Evolutionary conservation across 2,888 invertebrate genomes (phyloP).

Genomic region (Drosophila parthenogenetica): DNA sequence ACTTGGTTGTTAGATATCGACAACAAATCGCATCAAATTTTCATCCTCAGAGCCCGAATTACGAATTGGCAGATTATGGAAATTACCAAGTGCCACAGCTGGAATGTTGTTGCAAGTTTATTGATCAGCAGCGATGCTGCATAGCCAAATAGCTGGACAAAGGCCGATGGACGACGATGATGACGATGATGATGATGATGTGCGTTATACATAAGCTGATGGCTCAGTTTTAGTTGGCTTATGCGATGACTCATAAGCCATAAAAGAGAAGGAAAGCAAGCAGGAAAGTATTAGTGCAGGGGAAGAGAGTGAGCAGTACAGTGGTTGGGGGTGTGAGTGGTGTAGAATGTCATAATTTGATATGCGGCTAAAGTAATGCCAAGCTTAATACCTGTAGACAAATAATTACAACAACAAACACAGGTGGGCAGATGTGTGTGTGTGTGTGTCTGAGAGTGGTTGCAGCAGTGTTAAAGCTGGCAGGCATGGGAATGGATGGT

Average conservation of each 20-base stretch:
- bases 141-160: constrained; percentile 30
- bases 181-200: constrained; percentile 16
- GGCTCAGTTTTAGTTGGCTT: constrained; percentile 21
- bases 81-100: constrained; percentile 63
- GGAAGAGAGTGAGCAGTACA: constrained; percentile 12
- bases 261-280: constrained; percentile 17
- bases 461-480: background rate
- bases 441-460: background rate
- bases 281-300: background rate
- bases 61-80: constrained; percentile 79
- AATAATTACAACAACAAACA: constrained; percentile 69
- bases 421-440: background rate
- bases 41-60: constrained; percentile 73
- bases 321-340: constrained; percentile 1
- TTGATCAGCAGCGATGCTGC: constrained; percentile 44
- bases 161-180: constrained; percentile 10
- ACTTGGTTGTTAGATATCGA: constrained; percentile 37
- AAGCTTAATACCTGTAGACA: constrained; percentile 76
- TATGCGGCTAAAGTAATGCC: constrained; percentile 65
- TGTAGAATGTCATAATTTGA: constrained; percentile 68
- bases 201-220: constrained; percentile 14
- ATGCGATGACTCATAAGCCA: constrained; percentile 49
- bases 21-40: constrained; percentile 69
- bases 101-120: constrained; percentile 49
- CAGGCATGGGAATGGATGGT: constrained; percentile 14